Evolutionary conservation across 2,888 invertebrate species (phyloP).

Genomic region (Chironomus tentans): DNA sequence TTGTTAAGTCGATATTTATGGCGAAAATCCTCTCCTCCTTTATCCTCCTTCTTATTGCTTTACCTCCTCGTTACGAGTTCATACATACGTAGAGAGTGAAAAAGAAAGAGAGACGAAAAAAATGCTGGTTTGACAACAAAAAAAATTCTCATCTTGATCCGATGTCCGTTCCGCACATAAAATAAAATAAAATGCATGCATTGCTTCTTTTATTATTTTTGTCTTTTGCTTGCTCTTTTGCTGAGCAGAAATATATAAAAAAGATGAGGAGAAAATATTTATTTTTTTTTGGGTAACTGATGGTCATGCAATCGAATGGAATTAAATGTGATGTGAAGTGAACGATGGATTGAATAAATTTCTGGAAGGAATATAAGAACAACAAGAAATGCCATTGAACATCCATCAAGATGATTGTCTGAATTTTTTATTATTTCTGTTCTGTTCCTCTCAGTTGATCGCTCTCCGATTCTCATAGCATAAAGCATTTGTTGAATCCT

Average conservation of each 20-base stretch:
- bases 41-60: neutral
- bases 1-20: conserved; percentile 12
- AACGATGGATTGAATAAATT: neutral
- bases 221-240: neutral
- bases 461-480: neutral
- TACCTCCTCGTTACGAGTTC: neutral
- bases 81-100: neutral
- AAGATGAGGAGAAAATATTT: neutral
- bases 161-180: neutral
- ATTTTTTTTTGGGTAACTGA: neutral
- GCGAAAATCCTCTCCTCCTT: conserved; percentile 4
- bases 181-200: conserved; percentile 5
- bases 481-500: neutral
- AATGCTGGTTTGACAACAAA: conserved; percentile 10
- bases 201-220: conserved; percentile 2
- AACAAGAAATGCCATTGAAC: neutral
- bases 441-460: neutral
- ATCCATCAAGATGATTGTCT: conserved; percentile 12
- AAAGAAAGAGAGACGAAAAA: neutral
- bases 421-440: neutral
- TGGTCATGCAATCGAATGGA: conserved; percentile 2
- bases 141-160: conserved; percentile 3
- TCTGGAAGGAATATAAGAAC: neutral
- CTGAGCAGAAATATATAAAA: neutral
- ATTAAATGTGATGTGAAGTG: neutral